Base-by-base conservation (phyloP, 2,113 vertebrate genomes). In the Mellivora capensis region DNA sequence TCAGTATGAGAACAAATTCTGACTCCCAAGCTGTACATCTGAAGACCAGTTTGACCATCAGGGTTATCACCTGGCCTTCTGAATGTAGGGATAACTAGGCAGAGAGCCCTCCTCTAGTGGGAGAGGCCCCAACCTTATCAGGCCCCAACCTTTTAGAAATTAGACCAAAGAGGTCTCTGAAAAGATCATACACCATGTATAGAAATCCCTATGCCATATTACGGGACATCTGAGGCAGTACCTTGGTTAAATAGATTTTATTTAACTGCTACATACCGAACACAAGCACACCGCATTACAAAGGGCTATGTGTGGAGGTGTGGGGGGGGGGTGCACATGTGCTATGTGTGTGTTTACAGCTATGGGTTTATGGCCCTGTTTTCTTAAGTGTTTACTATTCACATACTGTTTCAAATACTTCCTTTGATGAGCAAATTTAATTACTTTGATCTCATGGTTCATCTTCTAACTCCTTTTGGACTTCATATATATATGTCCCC, bases 391-490 rank as follows among this genome's bases (percentile, higher is more conserved):
- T 82, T 90, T 92, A 44, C 64, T 69, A 37, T 39, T 84, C 37
- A 67, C n/a, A 79, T 12, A 61, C 54, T 79, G 25, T 80, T 87
- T 74, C 61, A 87, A 93, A 80, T 71, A 82, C 44, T 90, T 82
- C 6, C 72, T 91, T 82, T 72, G 77, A 81, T 57, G 49, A 92
- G 83, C 54, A 91, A 49, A 85, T 49, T 96, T 62, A 95, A 82
- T 82, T 59, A 91, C 8, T 34, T 90, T 69, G 25, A 84, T 47
- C 29, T 39, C 39, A 87, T 5, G 25, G 54, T 90, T 96, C 42
- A 47, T 61, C 80, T 86, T 27, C 15, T 74, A 89, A 87, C 29
- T 61, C n/a, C 29, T 87, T 18, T 21, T 79, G 25, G 44, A 11
- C 47, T 93, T 61, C 34, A 17, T 39, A 72, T 47, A 72, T 47